Percentiles rank a stretch among this genome's conserved stretches.
phyloP scores from a whole-genome alignment of 2,888 invertebrate genomes.

The Pristionchus entomophagus region DNA sequence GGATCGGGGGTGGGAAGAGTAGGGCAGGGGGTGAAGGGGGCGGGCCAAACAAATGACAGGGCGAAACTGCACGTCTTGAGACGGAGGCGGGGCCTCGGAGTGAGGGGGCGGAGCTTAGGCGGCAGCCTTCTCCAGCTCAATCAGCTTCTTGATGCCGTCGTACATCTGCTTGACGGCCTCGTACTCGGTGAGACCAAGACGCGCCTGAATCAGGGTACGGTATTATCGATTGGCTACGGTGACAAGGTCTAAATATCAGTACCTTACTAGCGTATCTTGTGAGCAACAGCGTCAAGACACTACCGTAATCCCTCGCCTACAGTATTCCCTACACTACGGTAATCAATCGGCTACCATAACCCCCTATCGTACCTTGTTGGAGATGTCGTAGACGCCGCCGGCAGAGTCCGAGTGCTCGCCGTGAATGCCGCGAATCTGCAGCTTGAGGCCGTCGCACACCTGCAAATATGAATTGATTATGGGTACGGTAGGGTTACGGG shows the following conservation, averaged over 20 bases:
- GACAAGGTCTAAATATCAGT: too few relatives aligned
- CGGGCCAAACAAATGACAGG: too few relatives aligned
- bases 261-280: too few relatives aligned
- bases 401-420: constrained; percentile 95
- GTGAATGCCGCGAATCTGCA: constrained; percentile 85
- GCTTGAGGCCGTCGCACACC: constrained; percentile 84
- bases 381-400: constrained; percentile 87
- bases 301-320: constrained; percentile 79
- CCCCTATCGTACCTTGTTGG: constrained; percentile 81
- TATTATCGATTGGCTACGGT: constrained; percentile 52
- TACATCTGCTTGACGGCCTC: constrained; percentile 86
- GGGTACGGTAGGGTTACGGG: background rate
- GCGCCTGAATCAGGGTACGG: constrained; percentile 80
- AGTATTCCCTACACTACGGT: background rate
- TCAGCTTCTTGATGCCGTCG: constrained; percentile 88
- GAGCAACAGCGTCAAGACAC: too few relatives aligned
- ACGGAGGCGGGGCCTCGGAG: background rate
- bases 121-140: constrained; percentile 85
- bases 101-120: constrained; percentile 17
- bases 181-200: constrained; percentile 84
- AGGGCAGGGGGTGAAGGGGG: background rate
- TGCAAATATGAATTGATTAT: background rate
- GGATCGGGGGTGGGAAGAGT: too few relatives aligned
- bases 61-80: too few relatives aligned
- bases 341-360: too few relatives aligned